Evolutionary conservation across 1,140 invertebrate species (phyloP).

Genomic region (Trichonephila clavipes): DNA sequence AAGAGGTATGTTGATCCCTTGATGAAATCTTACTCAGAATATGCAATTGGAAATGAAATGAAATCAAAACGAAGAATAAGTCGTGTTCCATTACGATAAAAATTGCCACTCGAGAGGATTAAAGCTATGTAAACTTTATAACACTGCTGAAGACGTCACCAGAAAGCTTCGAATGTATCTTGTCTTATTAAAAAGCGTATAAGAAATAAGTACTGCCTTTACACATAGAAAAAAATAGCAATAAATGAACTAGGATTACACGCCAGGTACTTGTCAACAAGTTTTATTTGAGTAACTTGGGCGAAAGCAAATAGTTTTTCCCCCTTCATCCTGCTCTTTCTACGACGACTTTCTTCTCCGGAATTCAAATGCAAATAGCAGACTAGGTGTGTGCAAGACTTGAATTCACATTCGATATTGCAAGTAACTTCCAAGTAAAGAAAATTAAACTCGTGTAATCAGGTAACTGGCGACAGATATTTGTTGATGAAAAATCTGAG

Average conservation of each 20-base stretch:
- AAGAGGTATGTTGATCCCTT: background rate
- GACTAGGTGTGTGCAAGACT: constrained; percentile 18
- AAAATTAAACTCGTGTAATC: constrained; percentile 57
- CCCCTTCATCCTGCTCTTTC: constrained; percentile 47
- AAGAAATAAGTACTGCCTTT: constrained; percentile 51
- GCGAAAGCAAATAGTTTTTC: constrained; percentile 68
- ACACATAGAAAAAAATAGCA: constrained; percentile 54
- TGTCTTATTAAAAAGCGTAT: constrained; percentile 67
- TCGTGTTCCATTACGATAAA: constrained; percentile 43
- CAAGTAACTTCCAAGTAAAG: constrained; percentile 53
- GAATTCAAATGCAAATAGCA: constrained; percentile 74
- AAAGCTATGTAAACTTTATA: constrained; percentile 34
- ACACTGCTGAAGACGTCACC: background rate
- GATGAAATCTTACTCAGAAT: background rate
- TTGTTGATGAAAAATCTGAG: background rate
- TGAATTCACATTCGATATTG: constrained; percentile 64
- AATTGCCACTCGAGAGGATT: constrained; percentile 33
- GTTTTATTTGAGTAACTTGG: constrained; percentile 70
- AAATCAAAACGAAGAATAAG: constrained; percentile 16
- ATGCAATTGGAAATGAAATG: constrained; percentile 5
- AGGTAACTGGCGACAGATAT: background rate
- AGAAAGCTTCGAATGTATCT: constrained; percentile 43
- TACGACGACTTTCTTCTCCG: constrained; percentile 47
- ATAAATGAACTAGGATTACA: constrained; percentile 72
- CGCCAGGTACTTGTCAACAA: constrained; percentile 68